Evolutionary conservation across 2,797 vertebrate genomes (phyloP).

Genomic region (Diglossa cyanea): DNA sequence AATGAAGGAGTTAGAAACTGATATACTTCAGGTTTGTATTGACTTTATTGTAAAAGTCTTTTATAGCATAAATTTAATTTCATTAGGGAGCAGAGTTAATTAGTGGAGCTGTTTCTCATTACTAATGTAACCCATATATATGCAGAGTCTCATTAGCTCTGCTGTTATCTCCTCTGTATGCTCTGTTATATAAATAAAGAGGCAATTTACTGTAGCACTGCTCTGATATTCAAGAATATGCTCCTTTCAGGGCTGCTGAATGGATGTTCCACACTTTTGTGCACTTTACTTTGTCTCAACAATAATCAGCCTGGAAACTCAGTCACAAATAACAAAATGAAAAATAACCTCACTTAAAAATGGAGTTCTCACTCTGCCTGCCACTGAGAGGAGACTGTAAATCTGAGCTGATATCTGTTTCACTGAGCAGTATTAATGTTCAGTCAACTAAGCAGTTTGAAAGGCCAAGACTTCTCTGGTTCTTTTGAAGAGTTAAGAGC

Average conservation of each 20-base stretch:
- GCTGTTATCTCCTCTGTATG: neutral
- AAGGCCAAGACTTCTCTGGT: neutral
- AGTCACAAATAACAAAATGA: neutral
- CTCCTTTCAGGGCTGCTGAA: neutral
- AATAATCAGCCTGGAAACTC: neutral
- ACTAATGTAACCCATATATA: neutral
- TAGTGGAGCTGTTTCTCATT: neutral
- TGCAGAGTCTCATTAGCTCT: neutral
- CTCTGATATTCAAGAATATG: neutral
- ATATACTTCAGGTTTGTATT: neutral
- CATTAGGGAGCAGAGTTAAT: slow-evolving; percentile 25
- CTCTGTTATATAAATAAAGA: slow-evolving; percentile 20
- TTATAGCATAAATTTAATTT: neutral
- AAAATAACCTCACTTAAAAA: neutral
- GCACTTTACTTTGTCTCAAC: neutral
- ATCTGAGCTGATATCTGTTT: neutral
- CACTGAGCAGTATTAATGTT: neutral
- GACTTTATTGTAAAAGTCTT: neutral
- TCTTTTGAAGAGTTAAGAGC: neutral
- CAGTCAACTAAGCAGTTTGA: neutral
- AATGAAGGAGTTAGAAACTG: neutral
- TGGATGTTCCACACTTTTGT: neutral
- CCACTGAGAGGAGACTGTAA: neutral
- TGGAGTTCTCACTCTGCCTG: neutral
- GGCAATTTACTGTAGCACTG: neutral